Conservation (phyloP, 2,888 invertebrate genomes). For the Ormia ochracea region DNA sequence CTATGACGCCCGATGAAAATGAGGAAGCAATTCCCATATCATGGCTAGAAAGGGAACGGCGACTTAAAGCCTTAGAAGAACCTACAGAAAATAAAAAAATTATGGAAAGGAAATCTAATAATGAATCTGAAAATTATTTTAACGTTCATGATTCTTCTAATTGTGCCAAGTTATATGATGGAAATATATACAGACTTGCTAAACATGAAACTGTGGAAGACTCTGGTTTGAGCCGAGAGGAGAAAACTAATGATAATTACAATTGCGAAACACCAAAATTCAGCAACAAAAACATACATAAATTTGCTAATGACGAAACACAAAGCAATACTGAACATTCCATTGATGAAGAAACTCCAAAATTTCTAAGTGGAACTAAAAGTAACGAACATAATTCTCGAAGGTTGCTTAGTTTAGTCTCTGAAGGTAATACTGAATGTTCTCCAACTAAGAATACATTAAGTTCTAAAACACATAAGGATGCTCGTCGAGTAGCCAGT, state of each 20-base stretch:
- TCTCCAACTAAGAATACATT: too few relatives aligned
- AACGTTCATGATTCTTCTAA: not conserved
- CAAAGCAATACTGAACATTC: slow-evolving; percentile 30
- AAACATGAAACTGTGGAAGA: slow-evolving; percentile 43
- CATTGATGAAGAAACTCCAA: slow-evolving; percentile 5
- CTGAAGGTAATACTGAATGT: not conserved
- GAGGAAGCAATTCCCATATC: slow-evolving; percentile 7
- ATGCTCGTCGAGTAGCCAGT: not conserved
- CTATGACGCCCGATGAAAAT: slow-evolving; percentile 67
- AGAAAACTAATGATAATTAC: not conserved
- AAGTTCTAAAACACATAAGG: not conserved
- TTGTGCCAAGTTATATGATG: not conserved
- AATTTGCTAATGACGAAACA: slow-evolving; percentile 40
- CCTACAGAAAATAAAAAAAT: not conserved
- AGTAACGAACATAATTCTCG: not conserved
- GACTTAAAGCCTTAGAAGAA: slow-evolving; percentile 3
- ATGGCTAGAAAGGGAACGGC: slow-evolving; percentile 5
- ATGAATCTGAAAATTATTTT: slow-evolving; percentile 7
- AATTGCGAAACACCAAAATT: not conserved
- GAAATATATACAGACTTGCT: not conserved
- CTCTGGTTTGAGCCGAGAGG: not conserved
- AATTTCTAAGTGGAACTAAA: not conserved
- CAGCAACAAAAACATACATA: not conserved
- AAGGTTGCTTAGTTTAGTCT: not conserved
- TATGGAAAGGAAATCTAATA: not conserved